Evolutionary conservation across 1,140 invertebrate genomes (phyloP).

Genomic region (Armadillidium nasatum): DNA sequence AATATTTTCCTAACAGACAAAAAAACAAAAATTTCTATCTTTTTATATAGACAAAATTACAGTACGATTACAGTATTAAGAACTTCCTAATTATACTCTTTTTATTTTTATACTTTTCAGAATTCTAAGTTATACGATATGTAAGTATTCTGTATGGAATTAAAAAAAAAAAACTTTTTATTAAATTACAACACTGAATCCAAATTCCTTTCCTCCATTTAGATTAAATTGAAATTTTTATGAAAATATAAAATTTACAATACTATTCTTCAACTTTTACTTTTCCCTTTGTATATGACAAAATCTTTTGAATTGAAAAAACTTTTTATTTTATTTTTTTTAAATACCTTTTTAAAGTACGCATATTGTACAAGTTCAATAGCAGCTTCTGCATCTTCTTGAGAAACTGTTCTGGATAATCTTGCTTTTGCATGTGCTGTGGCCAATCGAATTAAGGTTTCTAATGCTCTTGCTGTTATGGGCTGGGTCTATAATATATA

Average conservation of each 20-base stretch:
- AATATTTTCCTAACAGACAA: too few relatives aligned
- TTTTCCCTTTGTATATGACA: too few relatives aligned
- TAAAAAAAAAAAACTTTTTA: too few relatives aligned
- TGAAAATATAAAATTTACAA: constrained; percentile 3
- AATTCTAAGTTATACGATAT: too few relatives aligned
- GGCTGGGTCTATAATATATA: constrained; percentile 76
- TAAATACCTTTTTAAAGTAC: constrained; percentile 85
- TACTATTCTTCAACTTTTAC: neutral
- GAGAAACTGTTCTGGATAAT: constrained; percentile 74
- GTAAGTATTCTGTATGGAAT: too few relatives aligned
- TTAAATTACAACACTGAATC: too few relatives aligned
- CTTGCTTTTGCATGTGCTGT: constrained; percentile 97
- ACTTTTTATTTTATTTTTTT: neutral
- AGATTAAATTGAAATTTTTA: neutral
- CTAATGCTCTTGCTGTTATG: constrained; percentile 92
- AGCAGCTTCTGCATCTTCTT: constrained; percentile 81
- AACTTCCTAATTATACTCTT: too few relatives aligned
- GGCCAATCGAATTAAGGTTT: constrained; percentile 93
- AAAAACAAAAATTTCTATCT: too few relatives aligned
- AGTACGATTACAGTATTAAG: too few relatives aligned
- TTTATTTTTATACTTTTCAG: too few relatives aligned
- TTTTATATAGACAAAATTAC: too few relatives aligned
- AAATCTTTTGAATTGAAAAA: neutral
- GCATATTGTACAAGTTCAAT: constrained; percentile 96
- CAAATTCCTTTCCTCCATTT: too few relatives aligned